Percentiles rank a stretch among this genome's conserved stretches.
Conservation (phyloP, 2,797 vertebrate species). For the Nasua narica region DNA sequence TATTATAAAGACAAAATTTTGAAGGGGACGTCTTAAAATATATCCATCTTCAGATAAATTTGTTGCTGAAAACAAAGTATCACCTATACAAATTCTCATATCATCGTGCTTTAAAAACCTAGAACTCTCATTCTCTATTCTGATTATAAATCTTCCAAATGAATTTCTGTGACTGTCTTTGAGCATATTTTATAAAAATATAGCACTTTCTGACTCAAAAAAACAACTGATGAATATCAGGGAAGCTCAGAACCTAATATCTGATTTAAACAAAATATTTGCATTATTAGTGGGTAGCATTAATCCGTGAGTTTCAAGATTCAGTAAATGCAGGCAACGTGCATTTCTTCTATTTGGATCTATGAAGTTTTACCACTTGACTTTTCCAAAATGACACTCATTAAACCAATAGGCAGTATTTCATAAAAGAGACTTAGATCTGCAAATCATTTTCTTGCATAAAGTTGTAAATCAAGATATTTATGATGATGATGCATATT, state of each 20-base stretch:
- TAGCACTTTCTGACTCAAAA: not conserved
- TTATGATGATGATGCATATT: not conserved
- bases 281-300: not conserved
- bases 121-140: not conserved
- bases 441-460: not conserved
- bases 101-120: not conserved
- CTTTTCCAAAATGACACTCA: not conserved
- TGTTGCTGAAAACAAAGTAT: not conserved
- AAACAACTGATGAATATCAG: not conserved
- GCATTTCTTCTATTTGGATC: not conserved
- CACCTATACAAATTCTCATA: not conserved
- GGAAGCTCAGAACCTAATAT: not conserved
- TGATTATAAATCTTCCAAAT: not conserved
- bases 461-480: not conserved
- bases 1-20: not conserved
- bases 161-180: not conserved
- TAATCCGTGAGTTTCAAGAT: constrained; percentile 9
- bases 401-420: not conserved
- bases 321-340: not conserved
- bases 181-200: not conserved
- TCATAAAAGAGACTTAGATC: not conserved
- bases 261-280: constrained; percentile 22
- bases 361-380: constrained; percentile 16
- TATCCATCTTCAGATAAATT: not conserved
- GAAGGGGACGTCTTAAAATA: not conserved